Percentiles rank a stretch among this genome's conserved stretches.
These are phyloP conservation scores for Actias luna DNA, from an alignment of 2,888 invertebrate species.

Conservation along the genomic window DNA sequence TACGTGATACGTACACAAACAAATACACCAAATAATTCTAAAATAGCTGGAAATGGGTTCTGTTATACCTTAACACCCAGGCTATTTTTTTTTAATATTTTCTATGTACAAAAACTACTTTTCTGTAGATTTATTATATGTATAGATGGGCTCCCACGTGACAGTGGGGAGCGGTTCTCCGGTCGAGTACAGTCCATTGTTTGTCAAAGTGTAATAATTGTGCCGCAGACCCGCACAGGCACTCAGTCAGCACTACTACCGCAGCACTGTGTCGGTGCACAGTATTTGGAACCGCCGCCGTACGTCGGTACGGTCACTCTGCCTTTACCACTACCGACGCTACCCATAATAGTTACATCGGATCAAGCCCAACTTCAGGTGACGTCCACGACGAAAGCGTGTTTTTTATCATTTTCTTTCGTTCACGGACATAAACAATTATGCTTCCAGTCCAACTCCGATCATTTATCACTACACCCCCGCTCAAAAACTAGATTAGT, in stretches of 20 bases:
- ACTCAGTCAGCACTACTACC: constrained; percentile 50
- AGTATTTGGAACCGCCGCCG: constrained; percentile 62
- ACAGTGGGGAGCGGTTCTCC: no score
- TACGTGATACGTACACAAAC: no score
- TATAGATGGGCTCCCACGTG: background rate
- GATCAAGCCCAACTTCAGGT: constrained; percentile 68
- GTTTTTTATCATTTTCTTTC: background rate
- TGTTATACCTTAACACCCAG: no score
- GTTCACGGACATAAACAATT: background rate
- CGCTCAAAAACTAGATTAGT: background rate
- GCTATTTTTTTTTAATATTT: background rate
- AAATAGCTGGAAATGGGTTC: no score
- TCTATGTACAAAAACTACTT: no score
- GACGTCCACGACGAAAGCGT: constrained; percentile 22
- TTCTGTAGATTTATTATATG: no score
- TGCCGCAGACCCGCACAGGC: constrained; percentile 34
- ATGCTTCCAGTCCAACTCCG: constrained; percentile 4
- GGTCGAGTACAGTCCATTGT: no score
- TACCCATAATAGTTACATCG: constrained; percentile 56
- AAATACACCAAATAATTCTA: no score
- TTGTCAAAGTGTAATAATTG: constrained; percentile 30
- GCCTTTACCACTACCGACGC: constrained; percentile 44
- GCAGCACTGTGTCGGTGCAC: constrained; percentile 62
- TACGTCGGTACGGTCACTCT: constrained; percentile 50
- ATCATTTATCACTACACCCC: background rate